Evolutionary conservation across 2,797 vertebrate genomes (phyloP).

Genomic region (Enteromius radiatus): DNA sequence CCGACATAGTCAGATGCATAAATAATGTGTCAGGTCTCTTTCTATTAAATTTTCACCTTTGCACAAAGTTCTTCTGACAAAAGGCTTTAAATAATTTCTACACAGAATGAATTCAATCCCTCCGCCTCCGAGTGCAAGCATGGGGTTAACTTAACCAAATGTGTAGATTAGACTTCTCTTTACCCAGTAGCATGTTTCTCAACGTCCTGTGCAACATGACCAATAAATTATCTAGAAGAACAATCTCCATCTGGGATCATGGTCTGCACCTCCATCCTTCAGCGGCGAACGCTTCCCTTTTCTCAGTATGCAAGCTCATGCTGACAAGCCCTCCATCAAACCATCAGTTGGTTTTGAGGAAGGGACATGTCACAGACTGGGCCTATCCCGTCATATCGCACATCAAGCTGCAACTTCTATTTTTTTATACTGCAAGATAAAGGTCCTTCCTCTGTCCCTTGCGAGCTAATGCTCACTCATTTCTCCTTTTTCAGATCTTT

Average conservation of each 20-base stretch:
- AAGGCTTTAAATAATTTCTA: not conserved
- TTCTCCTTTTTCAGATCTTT: slow-evolving; percentile 50
- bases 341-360: slow-evolving; percentile 47
- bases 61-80: not conserved
- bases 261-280: slow-evolving; percentile 26
- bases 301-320: slow-evolving; percentile 57
- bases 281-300: slow-evolving; percentile 56
- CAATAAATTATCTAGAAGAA: slow-evolving; percentile 45
- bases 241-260: slow-evolving; percentile 49
- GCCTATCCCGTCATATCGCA: slow-evolving; percentile 50
- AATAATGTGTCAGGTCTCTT: not conserved
- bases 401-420: slow-evolving; percentile 47
- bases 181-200: slow-evolving; percentile 49
- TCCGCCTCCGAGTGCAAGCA: not conserved
- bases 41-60: not conserved
- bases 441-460: slow-evolving; percentile 40
- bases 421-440: slow-evolving; percentile 49
- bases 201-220: slow-evolving; percentile 36
- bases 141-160: slow-evolving; percentile 8
- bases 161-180: slow-evolving; percentile 41
- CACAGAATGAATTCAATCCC: not conserved
- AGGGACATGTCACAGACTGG: slow-evolving; percentile 36
- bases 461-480: slow-evolving; percentile 27
- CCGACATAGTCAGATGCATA: not conserved
- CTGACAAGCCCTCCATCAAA: slow-evolving; percentile 49